Conservation (phyloP, 2,113 vertebrate species). For the Anthoscopus minutus region DNA sequence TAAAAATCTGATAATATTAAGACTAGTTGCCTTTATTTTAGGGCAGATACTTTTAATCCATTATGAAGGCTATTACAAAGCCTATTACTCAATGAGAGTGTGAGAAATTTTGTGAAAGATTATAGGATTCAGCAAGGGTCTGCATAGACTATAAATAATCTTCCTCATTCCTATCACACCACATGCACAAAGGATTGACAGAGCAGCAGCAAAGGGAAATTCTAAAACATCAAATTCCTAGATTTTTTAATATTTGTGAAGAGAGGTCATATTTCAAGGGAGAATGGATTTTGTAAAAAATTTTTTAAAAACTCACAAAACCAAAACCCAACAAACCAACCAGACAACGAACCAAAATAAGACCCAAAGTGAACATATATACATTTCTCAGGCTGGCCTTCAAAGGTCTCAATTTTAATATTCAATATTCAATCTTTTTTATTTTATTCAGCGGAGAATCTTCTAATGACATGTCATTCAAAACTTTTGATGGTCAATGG, state of each 20-base stretch:
- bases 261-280: neutral
- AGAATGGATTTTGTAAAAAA: neutral
- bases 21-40: neutral
- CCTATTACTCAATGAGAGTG: neutral
- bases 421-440: neutral
- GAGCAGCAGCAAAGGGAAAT: neutral
- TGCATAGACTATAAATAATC: constrained; percentile 4
- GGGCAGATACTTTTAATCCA: neutral
- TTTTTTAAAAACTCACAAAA: too few species aligned
- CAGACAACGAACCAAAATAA: neutral
- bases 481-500: neutral
- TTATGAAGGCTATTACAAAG: neutral
- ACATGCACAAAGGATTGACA: neutral
- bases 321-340: neutral
- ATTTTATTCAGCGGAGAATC: neutral
- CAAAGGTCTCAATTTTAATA: neutral
- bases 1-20: neutral
- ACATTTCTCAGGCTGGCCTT: neutral
- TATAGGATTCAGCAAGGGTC: neutral
- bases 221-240: neutral
- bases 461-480: neutral
- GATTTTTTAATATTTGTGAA: neutral
- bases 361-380: neutral
- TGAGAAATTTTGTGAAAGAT: neutral
- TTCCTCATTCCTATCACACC: neutral